Base-by-base conservation (phyloP, 2,113 vertebrate species). In the Stigmatopora nigra region DNA sequence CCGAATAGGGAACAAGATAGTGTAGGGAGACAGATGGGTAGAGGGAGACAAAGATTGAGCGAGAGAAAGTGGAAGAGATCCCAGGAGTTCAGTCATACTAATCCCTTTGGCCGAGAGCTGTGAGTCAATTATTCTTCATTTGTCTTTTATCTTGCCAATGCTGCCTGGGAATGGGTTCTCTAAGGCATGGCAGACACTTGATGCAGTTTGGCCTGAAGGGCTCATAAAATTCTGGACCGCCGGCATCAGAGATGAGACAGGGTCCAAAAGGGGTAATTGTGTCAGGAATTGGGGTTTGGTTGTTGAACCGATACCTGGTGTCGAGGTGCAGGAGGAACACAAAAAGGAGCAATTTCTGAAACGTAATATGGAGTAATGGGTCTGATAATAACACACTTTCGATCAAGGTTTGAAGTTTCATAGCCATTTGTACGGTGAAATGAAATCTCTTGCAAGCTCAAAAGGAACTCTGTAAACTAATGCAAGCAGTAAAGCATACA, bases 101-200 rank as follows among this genome's bases (percentile, higher is more conserved):
- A 87, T 88, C 86, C 85, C 78, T 82, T 78, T 85, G 82, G 81
- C 76, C 38, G 65, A 82, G 81, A 83, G 82, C 84, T 78, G 79
- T 5, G 80, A 85, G 84, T 87, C 88, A 88, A 86, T 89, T 88
- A 87, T 88, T 87, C 84, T 87, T 84, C 80, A 84, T 89, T 89
- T 88, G 87, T 84, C 86, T 87, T 88, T 87, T 84, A 83, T 84
- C 78, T 83, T 53, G 63, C 72, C 71, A 68, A 77, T 67, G 63
- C 67, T 82, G 81, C 83, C 84, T 82, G 76, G 70, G 75, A 78
- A 77, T 47, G 53, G 61, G 57, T 79, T 71, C 75, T 80, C 79
- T 31, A 62, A 78, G 72, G 52, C 44, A 64, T 63, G 75, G 74
- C 78, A 76, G 75, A 44, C 76, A 61, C 76, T 84, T 87, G 85